Percentiles rank a stretch among this genome's conserved stretches.
Evolutionary conservation across 2,888 invertebrate genomes (phyloP).

Genomic region (Osedax frankpressi): DNA sequence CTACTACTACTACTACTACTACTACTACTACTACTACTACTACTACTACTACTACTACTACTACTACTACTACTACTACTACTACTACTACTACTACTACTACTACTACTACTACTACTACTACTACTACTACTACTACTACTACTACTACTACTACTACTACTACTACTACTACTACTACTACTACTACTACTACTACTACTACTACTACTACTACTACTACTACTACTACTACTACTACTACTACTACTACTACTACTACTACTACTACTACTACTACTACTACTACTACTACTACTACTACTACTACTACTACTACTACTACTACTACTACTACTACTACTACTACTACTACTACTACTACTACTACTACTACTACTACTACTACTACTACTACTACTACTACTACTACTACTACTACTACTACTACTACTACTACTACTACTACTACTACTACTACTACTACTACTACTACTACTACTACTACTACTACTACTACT

Average conservation of each 20-base stretch:
- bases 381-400: slow-evolving; percentile 22
- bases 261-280: slow-evolving; percentile 22
- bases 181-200: slow-evolving; percentile 49
- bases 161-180: neutral
- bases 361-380: slow-evolving; percentile 22
- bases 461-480: slow-evolving; percentile 19
- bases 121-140: slow-evolving; percentile 22
- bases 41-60: slow-evolving; percentile 22
- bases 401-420: slow-evolving; percentile 22
- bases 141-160: slow-evolving; percentile 22
- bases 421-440: slow-evolving; percentile 22
- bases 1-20: slow-evolving; percentile 22
- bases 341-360: slow-evolving; percentile 22
- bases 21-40: slow-evolving; percentile 22
- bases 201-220: slow-evolving; percentile 14
- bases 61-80: slow-evolving; percentile 22
- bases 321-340: slow-evolving; percentile 22
- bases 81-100: slow-evolving; percentile 22
- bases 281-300: slow-evolving; percentile 22
- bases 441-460: slow-evolving; percentile 22
- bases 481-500: neutral
- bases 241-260: slow-evolving; percentile 22
- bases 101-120: slow-evolving; percentile 22
- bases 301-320: slow-evolving; percentile 22
- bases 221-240: slow-evolving; percentile 20